Conservation (phyloP, 2,113 vertebrate genomes). For the Clupea harengus region DNA sequence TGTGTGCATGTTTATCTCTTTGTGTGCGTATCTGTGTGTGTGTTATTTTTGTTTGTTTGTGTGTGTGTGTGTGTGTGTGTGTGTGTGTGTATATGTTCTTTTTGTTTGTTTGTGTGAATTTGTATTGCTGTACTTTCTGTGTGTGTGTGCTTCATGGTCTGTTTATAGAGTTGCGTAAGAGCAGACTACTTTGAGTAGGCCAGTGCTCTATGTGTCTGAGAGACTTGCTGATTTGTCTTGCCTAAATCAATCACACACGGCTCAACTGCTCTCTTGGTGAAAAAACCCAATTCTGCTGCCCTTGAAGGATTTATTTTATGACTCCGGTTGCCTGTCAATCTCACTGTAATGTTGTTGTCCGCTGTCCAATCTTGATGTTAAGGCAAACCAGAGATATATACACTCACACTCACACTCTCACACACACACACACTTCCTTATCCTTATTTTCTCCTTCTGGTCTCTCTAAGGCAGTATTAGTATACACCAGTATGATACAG, state of each 20-base stretch:
- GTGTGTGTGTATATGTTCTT: neutral
- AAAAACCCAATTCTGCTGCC: no score
- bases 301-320: neutral
- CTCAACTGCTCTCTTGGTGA: neutral
- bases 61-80: neutral
- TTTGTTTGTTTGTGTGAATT: neutral
- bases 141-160: no score
- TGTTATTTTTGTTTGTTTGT: neutral
- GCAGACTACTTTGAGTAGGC: no score
- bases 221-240: no score
- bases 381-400: neutral
- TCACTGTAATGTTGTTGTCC: neutral
- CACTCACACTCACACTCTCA: neutral
- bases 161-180: no score
- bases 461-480: no score
- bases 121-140: no score
- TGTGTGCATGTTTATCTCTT: no score
- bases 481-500: no score
- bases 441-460: no score
- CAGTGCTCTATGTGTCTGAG: no score
- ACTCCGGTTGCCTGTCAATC: neutral
- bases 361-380: neutral
- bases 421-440: slow-evolving; percentile 18
- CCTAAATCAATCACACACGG: neutral
- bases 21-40: neutral